Conservation (phyloP, 1,140 invertebrate genomes). For the Drosophila aff. region DNA sequence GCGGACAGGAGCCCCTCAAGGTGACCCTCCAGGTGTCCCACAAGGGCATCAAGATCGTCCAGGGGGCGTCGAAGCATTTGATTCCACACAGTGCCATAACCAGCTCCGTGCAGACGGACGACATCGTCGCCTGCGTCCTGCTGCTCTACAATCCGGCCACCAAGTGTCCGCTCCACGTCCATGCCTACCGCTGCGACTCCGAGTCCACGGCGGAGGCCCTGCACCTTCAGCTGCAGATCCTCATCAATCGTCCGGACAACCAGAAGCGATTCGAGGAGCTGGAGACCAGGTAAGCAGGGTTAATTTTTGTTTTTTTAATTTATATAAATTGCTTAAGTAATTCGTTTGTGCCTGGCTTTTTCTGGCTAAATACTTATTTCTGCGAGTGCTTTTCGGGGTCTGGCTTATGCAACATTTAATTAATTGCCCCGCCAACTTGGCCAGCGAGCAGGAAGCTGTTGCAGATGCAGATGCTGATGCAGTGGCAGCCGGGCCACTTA, state of each 20-base stretch:
- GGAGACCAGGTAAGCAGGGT: constrained; percentile 86
- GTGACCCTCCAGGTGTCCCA: constrained; percentile 94
- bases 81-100: constrained; percentile 97
- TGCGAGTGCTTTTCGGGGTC: constrained; percentile 11
- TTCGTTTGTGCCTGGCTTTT: neutral
- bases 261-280: constrained; percentile 93
- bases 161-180: constrained; percentile 94
- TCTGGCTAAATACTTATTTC: neutral
- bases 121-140: constrained; percentile 95
- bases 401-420: constrained; percentile 39
- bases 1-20: constrained; percentile 95
- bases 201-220: constrained; percentile 95
- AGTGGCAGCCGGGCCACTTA: constrained; percentile 46
- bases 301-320: neutral
- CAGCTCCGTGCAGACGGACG: constrained; percentile 93
- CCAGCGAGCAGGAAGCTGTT: constrained; percentile 38
- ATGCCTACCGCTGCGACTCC: constrained; percentile 97
- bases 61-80: constrained; percentile 94
- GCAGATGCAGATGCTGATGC: constrained; percentile 16
- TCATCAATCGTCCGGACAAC: constrained; percentile 94
- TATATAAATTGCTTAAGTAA: neutral
- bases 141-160: constrained; percentile 96
- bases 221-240: constrained; percentile 91
- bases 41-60: constrained; percentile 96
- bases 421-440: constrained; percentile 29